phyloP scores from a whole-genome alignment of 2,113 vertebrate species.

The Larimichthys crocea region DNA sequence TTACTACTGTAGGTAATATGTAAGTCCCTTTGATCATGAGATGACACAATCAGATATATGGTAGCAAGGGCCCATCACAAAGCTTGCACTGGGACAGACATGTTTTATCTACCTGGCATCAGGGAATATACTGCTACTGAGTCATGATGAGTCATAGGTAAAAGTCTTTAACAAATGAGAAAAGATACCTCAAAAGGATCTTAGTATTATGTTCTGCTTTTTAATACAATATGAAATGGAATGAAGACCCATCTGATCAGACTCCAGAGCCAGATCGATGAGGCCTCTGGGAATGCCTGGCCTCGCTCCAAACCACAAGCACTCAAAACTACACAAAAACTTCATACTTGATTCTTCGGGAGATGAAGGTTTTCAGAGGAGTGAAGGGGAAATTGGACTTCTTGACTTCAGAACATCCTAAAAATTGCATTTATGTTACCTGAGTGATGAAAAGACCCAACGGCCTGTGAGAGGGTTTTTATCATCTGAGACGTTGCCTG shows the following conservation, averaged over 20 bases:
- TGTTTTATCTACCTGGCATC: no score
- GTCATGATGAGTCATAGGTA: slow-evolving; percentile 10
- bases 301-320: slow-evolving; percentile 30
- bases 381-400: slow-evolving; percentile 53
- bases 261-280: slow-evolving; percentile 54
- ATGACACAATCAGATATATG: no score
- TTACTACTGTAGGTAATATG: no score
- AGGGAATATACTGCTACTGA: background rate
- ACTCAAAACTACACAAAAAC: slow-evolving; percentile 38
- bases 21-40: no score
- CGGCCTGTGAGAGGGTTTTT: slow-evolving; percentile 51
- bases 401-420: slow-evolving; percentile 62
- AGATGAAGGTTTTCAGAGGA: slow-evolving; percentile 53
- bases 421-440: slow-evolving; percentile 69
- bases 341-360: slow-evolving; percentile 26
- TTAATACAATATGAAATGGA: slow-evolving; percentile 58
- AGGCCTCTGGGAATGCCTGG: slow-evolving; percentile 40
- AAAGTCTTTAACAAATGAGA: slow-evolving; percentile 27
- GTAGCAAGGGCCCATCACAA: no score
- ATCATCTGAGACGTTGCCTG: slow-evolving; percentile 50
- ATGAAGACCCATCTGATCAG: slow-evolving; percentile 56
- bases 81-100: no score
- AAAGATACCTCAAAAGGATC: slow-evolving; percentile 13
- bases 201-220: slow-evolving; percentile 28
- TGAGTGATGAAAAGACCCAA: slow-evolving; percentile 64